Evolutionary conservation across 2,888 invertebrate genomes (phyloP).

Genomic region (Emmelina monodactyla): DNA sequence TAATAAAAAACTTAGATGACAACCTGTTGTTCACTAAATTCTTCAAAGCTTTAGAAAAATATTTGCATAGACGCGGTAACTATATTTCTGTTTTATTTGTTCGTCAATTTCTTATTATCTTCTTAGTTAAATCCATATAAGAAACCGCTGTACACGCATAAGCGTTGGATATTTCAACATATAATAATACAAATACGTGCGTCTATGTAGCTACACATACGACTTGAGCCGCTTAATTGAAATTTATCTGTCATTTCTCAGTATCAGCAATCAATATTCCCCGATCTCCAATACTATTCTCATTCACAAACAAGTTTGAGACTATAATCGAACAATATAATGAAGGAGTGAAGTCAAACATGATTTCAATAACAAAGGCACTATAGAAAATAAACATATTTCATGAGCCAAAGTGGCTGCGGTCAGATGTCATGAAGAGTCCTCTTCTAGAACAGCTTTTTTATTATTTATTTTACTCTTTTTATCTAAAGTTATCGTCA

Average conservation of each 20-base stretch:
- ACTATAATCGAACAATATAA: constrained; percentile 65
- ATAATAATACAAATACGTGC: too few relatives aligned
- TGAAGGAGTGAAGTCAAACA: constrained; percentile 66
- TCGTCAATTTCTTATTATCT: too few relatives aligned
- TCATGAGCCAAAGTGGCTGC: constrained; percentile 64
- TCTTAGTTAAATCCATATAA: too few relatives aligned
- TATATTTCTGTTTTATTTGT: too few relatives aligned
- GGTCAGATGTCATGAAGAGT: constrained; percentile 59
- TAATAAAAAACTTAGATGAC: constrained; percentile 33
- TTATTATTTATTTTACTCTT: too few relatives aligned
- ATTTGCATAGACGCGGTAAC: too few relatives aligned
- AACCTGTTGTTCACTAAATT: constrained; percentile 27
- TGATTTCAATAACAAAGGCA: constrained; percentile 64
- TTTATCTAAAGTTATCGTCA: too few relatives aligned
- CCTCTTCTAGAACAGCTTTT: too few relatives aligned
- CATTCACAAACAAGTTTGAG: constrained; percentile 56
- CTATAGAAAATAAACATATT: constrained; percentile 67
- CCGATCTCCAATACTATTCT: constrained; percentile 57
- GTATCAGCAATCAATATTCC: constrained; percentile 66
- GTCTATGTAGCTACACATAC: constrained; percentile 25
- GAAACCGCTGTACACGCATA: too few relatives aligned
- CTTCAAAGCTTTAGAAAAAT: too few relatives aligned
- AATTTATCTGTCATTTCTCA: constrained; percentile 65
- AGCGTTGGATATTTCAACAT: too few relatives aligned
- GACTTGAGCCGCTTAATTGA: constrained; percentile 61